Evolutionary conservation across 1,140 invertebrate species (phyloP).

Genomic region (Leptinotarsa texana): DNA sequence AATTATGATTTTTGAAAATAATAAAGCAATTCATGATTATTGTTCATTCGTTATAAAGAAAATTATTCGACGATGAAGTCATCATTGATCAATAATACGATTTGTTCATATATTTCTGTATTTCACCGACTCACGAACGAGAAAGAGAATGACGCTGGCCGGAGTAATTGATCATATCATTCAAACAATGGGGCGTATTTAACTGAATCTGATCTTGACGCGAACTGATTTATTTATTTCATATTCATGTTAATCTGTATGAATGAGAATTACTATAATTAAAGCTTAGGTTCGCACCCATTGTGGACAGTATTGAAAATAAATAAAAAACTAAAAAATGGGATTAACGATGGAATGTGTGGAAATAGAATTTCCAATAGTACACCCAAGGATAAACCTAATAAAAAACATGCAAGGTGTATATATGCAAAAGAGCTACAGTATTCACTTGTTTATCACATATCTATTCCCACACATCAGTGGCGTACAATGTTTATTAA

Average conservation of each 20-base stretch:
- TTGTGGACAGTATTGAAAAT: not conserved
- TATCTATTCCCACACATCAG: not conserved
- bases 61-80: no score
- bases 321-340: not conserved
- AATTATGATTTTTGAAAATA: no score
- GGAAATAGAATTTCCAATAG: not conserved
- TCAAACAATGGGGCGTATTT: no score
- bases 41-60: no score
- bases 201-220: no score
- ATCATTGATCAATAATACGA: no score
- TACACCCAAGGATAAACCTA: no score
- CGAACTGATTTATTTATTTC: not conserved
- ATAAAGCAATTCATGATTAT: no score
- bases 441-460: conserved; percentile 3
- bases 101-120: no score
- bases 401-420: not conserved
- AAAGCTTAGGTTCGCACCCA: not conserved
- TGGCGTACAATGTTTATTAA: not conserved
- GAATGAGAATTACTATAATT: not conserved
- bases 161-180: no score
- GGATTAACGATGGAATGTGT: not conserved
- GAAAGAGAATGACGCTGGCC: no score
- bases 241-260: not conserved
- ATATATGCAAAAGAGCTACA: not conserved
- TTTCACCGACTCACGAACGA: no score